These are phyloP conservation scores for Triops cancriformis DNA, from an alignment of 1,140 invertebrate species.

Conservation along the genomic window DNA sequence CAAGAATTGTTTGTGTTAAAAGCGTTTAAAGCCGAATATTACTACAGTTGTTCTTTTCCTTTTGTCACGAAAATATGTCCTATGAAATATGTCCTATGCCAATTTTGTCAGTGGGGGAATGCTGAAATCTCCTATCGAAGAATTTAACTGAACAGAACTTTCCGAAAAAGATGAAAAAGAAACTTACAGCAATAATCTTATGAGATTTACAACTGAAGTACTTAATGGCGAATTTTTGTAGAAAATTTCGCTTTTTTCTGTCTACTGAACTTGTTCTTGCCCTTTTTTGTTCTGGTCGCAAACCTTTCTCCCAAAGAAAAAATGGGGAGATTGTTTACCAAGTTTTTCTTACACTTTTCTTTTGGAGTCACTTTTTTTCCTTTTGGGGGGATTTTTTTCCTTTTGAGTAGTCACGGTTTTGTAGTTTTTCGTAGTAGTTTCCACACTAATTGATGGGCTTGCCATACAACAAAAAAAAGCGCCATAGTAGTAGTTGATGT, in stretches of 20 bases:
- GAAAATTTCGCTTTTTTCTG: background rate
- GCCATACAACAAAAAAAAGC: background rate
- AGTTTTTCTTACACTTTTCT: background rate
- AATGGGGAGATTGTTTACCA: background rate
- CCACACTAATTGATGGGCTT: constrained; percentile 9
- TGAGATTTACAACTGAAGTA: background rate
- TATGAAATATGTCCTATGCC: too few relatives aligned
- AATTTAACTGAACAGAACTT: too few relatives aligned
- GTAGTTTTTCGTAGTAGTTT: background rate
- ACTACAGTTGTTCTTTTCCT: too few relatives aligned
- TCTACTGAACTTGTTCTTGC: background rate
- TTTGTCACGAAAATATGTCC: too few relatives aligned
- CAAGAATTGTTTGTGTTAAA: background rate
- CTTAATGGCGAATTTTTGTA: background rate
- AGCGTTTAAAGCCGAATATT: background rate
- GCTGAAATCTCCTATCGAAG: too few relatives aligned
- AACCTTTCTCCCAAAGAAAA: background rate
- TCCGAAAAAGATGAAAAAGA: too few relatives aligned
- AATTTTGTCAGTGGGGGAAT: too few relatives aligned
- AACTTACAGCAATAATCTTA: too few relatives aligned
- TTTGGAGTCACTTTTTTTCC: background rate
- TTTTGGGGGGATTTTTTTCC: background rate
- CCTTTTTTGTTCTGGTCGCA: background rate
- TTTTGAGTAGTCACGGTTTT: background rate
- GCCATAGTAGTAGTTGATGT: background rate